phyloP scores from a whole-genome alignment of 2,113 vertebrate genomes.

The Chroicocephalus ridibundus region DNA sequence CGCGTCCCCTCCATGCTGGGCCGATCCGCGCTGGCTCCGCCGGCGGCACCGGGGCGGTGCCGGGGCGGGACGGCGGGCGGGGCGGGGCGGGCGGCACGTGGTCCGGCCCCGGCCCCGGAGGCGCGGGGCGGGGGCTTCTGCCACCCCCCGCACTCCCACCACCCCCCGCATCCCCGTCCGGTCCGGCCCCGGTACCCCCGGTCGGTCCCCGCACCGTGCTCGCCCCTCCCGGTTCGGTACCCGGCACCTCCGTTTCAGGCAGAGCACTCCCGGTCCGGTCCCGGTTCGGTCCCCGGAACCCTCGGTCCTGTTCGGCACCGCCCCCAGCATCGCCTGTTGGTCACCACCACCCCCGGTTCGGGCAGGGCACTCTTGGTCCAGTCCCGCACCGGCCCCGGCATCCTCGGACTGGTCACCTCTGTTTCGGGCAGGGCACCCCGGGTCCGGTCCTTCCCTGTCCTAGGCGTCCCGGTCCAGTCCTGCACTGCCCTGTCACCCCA shows the following conservation, averaged over 20 bases:
- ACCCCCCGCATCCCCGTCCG: not conserved
- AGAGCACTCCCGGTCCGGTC: rapidly evolving
- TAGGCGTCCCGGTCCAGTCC: not conserved
- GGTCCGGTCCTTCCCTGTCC: not conserved
- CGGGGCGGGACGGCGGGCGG: not conserved
- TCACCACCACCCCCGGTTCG: not conserved
- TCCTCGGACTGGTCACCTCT: not conserved
- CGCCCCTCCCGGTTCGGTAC: too few species aligned
- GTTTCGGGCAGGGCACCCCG: not conserved
- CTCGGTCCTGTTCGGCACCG: not conserved
- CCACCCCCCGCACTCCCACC: not conserved
- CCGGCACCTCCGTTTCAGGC: not conserved
- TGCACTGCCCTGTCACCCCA: too few species aligned
- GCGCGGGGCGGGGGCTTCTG: not conserved
- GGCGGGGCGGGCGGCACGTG: not conserved
- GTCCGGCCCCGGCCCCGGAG: not conserved
- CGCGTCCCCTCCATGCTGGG: constrained; percentile 46
- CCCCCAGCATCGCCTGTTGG: not conserved
- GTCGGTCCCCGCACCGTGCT: too few species aligned
- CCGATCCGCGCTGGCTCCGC: not conserved
- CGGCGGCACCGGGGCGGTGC: not conserved
- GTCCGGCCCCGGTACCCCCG: too few species aligned
- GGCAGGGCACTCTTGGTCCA: not conserved
- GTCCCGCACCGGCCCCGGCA: too few species aligned
- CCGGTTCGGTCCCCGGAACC: too few species aligned